Evolutionary conservation across 2,113 vertebrate species (phyloP).

Genomic region (Plecotus auritus): DNA sequence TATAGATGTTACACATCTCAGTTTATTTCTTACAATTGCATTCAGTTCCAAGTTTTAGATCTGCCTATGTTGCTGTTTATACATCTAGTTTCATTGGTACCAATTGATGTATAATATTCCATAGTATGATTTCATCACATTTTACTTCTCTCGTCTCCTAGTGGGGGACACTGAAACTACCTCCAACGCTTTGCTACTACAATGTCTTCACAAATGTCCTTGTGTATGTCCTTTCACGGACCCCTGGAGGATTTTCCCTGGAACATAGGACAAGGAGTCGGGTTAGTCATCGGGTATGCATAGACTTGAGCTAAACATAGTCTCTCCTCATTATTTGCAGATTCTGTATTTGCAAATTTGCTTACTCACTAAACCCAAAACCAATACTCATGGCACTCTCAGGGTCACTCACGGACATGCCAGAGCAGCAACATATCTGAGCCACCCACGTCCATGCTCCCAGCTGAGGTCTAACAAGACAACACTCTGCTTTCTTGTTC

Average conservation of each 20-base stretch:
- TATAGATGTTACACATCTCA: not conserved
- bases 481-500: not conserved
- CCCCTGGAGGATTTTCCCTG: not conserved
- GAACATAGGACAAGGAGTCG: not conserved
- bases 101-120: not conserved
- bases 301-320: not conserved
- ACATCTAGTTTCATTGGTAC: not conserved
- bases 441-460: not conserved
- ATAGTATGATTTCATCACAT: not conserved
- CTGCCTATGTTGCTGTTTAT: not conserved
- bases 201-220: not conserved
- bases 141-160: not conserved
- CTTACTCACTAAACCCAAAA: not conserved
- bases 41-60: not conserved
- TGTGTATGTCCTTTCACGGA: not conserved
- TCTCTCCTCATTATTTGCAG: not conserved
- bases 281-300: not conserved
- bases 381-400: not conserved
- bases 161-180: not conserved
- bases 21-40: not conserved
- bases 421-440: not conserved
- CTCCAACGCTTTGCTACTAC: not conserved
- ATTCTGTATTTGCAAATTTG: not conserved
- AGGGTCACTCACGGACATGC: not conserved
- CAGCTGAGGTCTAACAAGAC: not conserved